Conservation (phyloP, 2,888 invertebrate species). For the Rhingia campestris region DNA sequence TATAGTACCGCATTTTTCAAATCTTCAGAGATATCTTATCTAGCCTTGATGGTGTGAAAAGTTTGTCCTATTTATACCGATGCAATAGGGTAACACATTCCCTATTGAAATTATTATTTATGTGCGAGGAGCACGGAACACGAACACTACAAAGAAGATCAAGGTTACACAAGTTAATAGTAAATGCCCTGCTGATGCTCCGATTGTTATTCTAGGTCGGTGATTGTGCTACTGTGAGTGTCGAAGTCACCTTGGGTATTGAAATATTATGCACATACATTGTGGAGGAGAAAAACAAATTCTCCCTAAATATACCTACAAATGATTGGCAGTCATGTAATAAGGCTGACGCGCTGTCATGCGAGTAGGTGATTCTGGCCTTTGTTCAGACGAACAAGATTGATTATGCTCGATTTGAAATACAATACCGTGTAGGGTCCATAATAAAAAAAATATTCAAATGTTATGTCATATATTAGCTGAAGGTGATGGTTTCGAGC, state of each 20-base stretch:
- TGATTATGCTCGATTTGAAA: constrained; percentile 18
- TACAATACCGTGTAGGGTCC: background rate
- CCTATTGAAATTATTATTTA: constrained; percentile 32
- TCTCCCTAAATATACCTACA: background rate
- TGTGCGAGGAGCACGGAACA: constrained; percentile 23
- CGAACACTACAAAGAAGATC: constrained; percentile 43
- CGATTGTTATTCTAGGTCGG: constrained; percentile 37
- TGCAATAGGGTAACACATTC: constrained; percentile 17
- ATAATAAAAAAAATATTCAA: constrained; percentile 5
- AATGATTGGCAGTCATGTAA: constrained; percentile 46
- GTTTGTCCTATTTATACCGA: constrained; percentile 42
- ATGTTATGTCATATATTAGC: background rate
- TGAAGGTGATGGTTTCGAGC: background rate
- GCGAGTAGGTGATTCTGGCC: constrained; percentile 17
- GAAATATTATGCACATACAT: constrained; percentile 1
- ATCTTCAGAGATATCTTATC: background rate
- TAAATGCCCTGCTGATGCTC: background rate
- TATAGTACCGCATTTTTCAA: background rate
- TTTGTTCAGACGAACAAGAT: constrained; percentile 20
- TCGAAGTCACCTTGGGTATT: constrained; percentile 45
- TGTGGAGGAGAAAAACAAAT: constrained; percentile 6
- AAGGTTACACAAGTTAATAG: constrained; percentile 34
- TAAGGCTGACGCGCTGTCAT: constrained; percentile 11
- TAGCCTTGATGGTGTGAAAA: constrained; percentile 16
- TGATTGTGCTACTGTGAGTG: constrained; percentile 25